Evolutionary conservation across 2,797 vertebrate species (phyloP).

Genomic region (Sebastolobus alascanus): DNA sequence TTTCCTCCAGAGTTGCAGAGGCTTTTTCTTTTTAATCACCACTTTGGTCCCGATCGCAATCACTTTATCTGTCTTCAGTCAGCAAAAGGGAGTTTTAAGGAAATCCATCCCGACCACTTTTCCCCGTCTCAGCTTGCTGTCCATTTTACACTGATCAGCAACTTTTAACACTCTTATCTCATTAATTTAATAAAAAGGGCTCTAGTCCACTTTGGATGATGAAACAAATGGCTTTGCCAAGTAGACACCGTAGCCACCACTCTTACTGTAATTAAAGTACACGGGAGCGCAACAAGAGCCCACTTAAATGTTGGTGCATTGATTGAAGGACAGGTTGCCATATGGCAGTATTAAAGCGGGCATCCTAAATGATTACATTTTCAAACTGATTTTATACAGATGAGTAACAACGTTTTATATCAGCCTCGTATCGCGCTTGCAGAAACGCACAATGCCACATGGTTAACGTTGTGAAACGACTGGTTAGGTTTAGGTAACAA

Average conservation of each 20-base stretch:
- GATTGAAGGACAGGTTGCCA: conserved; percentile 37
- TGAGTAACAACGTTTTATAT: neutral
- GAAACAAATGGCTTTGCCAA: conserved; percentile 74
- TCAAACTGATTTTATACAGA: conserved; percentile 26
- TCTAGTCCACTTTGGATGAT: conserved; percentile 76
- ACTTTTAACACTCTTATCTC: conserved; percentile 73
- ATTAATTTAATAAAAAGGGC: conserved; percentile 69
- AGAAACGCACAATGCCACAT: neutral
- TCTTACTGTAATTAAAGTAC: conserved; percentile 68
- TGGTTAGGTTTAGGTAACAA: neutral
- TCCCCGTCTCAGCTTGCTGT: conserved; percentile 38
- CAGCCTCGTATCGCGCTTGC: neutral
- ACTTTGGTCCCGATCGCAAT: conserved; percentile 34
- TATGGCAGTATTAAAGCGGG: conserved; percentile 10
- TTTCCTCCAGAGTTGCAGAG: neutral
- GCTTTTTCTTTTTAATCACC: conserved; percentile 29
- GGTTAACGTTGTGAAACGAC: neutral
- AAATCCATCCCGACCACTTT: conserved; percentile 51
- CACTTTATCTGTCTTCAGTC: conserved; percentile 49
- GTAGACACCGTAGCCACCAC: conserved; percentile 38
- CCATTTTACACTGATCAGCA: conserved; percentile 73
- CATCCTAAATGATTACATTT: conserved; percentile 36
- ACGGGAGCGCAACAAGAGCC: conserved; percentile 43
- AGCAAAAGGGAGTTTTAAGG: conserved; percentile 54
- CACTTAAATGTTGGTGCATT: conserved; percentile 49